Percentiles rank a stretch among this genome's conserved stretches.
These are phyloP conservation scores for Pseudomyrmex sp. DNA, from an alignment of 1,140 invertebrate species.

Conservation along the genomic window DNA sequence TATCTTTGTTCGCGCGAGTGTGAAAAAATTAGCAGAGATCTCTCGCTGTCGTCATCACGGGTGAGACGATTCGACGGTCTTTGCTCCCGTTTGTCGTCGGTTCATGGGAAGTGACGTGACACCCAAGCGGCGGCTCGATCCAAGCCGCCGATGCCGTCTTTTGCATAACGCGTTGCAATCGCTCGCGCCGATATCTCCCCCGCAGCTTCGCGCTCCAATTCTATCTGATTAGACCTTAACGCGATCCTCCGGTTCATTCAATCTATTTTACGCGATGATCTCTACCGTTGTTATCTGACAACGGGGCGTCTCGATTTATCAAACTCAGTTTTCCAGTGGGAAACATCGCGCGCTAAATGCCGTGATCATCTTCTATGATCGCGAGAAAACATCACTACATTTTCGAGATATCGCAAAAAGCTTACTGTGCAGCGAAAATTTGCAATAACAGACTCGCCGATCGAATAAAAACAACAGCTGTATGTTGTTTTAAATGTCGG, in stretches of 20 bases:
- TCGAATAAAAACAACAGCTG: too few species aligned
- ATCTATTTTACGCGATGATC: constrained; percentile 59
- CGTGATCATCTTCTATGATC: neutral
- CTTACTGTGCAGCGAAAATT: neutral
- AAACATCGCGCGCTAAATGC: neutral
- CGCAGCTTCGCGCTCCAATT: constrained; percentile 40
- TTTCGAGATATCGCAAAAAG: constrained; percentile 1
- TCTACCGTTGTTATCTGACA: constrained; percentile 40
- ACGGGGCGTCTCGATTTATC: neutral
- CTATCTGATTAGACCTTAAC: constrained; percentile 54
- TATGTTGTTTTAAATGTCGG: constrained; percentile 15
- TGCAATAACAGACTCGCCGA: neutral
- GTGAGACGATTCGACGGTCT: constrained; percentile 10
- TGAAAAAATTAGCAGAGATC: constrained; percentile 39
- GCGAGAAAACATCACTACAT: constrained; percentile 4
- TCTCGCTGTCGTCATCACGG: constrained; percentile 60
- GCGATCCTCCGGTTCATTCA: constrained; percentile 1
- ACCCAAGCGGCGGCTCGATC: neutral
- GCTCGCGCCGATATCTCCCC: constrained; percentile 27
- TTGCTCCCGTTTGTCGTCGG: constrained; percentile 35
- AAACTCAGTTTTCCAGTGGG: neutral
- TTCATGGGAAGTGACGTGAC: constrained; percentile 34
- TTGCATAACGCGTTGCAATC: constrained; percentile 24
- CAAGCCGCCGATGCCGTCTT: neutral
- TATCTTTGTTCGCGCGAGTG: constrained; percentile 18